These are phyloP conservation scores for Oxygymnocypris stewartii DNA, from an alignment of 2,113 vertebrate species.

Conservation along the genomic window DNA sequence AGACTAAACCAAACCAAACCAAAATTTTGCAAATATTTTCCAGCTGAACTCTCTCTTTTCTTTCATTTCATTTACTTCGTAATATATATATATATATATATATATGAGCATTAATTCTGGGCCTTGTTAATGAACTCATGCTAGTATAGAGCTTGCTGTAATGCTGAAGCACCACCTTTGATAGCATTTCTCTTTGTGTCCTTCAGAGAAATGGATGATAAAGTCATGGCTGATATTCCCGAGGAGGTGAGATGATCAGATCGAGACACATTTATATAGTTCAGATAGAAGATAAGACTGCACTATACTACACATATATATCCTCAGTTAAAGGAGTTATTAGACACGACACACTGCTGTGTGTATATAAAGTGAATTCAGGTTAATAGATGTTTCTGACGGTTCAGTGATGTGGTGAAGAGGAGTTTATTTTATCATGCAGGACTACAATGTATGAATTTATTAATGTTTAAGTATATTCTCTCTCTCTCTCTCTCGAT, in stretches of 20 bases:
- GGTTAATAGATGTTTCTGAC: no score
- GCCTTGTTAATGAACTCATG: not conserved
- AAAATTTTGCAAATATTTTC: no score
- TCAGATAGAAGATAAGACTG: not conserved
- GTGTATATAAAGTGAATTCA: not conserved
- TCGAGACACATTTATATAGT: not conserved
- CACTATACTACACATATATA: no score
- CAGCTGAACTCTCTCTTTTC: no score
- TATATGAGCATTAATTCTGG: not conserved
- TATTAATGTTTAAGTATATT: not conserved
- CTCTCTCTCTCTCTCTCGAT: not conserved
- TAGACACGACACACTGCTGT: no score
- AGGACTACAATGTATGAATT: no score
- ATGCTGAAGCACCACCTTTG: not conserved
- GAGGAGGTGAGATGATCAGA: conserved; percentile 75
- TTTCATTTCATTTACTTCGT: no score
- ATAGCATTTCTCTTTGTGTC: conserved; percentile 4
- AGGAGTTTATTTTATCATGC: not conserved
- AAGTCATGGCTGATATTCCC: conserved; percentile 78
- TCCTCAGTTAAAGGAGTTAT: no score
- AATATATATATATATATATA: no score
- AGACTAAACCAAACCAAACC: no score
- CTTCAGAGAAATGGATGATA: conserved; percentile 86
- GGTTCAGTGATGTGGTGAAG: not conserved
- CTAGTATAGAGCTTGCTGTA: not conserved